Conservation (phyloP, 2,113 vertebrate species). For the Nannobrachium achirus region DNA sequence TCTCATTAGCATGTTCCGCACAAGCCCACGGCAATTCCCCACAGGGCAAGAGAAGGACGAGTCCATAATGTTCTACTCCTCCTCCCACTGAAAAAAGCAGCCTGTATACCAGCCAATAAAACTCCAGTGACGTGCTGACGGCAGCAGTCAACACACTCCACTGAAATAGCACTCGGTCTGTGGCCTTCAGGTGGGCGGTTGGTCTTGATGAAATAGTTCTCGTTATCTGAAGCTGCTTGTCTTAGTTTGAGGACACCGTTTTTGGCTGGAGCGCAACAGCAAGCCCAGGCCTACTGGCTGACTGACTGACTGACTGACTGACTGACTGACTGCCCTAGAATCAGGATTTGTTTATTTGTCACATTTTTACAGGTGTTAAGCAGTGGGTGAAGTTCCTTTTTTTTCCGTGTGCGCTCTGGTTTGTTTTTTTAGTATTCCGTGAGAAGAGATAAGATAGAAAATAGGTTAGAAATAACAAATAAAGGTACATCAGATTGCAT, state of each 20-base stretch:
- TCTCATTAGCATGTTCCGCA: slow-evolving; percentile 64
- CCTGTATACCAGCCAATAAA: slow-evolving; percentile 31
- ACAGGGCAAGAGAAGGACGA: slow-evolving; percentile 40
- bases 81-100: slow-evolving; percentile 31
- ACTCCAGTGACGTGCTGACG: slow-evolving; percentile 14
- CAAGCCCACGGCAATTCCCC: slow-evolving; percentile 30
- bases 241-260: not conserved
- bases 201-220: not conserved
- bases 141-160: slow-evolving; percentile 21
- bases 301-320: too few species aligned
- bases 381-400: too few species aligned
- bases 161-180: slow-evolving; percentile 10
- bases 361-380: too few species aligned
- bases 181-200: not conserved
- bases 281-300: too few species aligned
- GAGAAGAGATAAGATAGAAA: too few species aligned
- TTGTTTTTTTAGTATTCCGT: too few species aligned
- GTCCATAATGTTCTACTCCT: slow-evolving; percentile 45
- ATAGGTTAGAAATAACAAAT: too few species aligned
- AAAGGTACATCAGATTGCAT: too few species aligned
- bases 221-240: not conserved
- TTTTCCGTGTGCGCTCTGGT: too few species aligned
- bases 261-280: not conserved
- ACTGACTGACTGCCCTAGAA: too few species aligned
- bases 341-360: too few species aligned